These are phyloP conservation scores for Drosophila paranaensis DNA, from an alignment of 2,888 invertebrate genomes.

Conservation along the genomic window DNA sequence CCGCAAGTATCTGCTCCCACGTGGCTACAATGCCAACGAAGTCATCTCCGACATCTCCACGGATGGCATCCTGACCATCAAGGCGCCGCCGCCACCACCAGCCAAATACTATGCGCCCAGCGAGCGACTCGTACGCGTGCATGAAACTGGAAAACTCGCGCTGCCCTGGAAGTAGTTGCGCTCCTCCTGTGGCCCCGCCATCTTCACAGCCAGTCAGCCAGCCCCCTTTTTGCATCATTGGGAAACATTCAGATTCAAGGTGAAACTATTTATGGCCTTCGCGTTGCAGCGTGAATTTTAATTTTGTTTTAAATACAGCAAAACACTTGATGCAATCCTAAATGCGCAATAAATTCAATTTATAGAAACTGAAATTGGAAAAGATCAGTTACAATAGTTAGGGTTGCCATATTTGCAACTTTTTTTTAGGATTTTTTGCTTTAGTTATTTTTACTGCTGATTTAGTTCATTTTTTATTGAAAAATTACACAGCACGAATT, in stretches of 20 bases:
- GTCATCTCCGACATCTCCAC: slow-evolving; percentile 90
- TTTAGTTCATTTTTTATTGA: not conserved
- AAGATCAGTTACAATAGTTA: not conserved
- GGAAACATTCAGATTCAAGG: slow-evolving; percentile 52
- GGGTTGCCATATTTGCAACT: not conserved
- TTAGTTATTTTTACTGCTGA: not conserved
- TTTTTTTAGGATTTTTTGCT: not conserved
- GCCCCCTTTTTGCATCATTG: not conserved
- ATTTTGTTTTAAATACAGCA: slow-evolving; percentile 50
- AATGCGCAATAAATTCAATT: slow-evolving; percentile 66
- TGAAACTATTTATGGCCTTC: slow-evolving; percentile 67
- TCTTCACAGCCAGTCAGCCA: not conserved
- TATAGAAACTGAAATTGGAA: slow-evolving; percentile 5
- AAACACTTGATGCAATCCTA: slow-evolving; percentile 22
- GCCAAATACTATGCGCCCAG: slow-evolving; percentile 73
- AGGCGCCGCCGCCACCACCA: slow-evolving; percentile 87
- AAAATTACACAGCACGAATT: not conserved
- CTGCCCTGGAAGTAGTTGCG: slow-evolving; percentile 76
- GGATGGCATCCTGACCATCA: slow-evolving; percentile 89
- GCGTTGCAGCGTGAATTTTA: slow-evolving; percentile 39
- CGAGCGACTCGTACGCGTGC: slow-evolving; percentile 86
- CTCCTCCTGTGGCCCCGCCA: not conserved
- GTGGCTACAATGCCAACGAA: slow-evolving; percentile 90
- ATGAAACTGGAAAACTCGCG: slow-evolving; percentile 86
- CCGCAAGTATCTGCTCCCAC: slow-evolving; percentile 90